Percentiles rank a stretch among this genome's conserved stretches.
Evolutionary conservation across 1,140 invertebrate species (phyloP).

Genomic region (Euura lappo): DNA sequence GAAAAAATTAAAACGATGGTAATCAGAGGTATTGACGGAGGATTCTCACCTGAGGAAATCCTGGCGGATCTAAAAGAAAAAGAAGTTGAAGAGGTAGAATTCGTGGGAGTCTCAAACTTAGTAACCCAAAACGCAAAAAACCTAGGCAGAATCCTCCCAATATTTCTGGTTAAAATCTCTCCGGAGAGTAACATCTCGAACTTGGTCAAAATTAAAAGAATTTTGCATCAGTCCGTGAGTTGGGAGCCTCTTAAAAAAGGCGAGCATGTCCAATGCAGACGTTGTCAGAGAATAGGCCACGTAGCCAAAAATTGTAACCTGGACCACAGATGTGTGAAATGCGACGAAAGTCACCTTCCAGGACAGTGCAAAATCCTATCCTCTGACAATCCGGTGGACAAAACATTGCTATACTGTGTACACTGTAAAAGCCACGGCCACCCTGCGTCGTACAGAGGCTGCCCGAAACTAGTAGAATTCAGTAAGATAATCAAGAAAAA

Average conservation of each 20-base stretch:
- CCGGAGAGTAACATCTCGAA: constrained; percentile 12
- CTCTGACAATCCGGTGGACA: too few species aligned
- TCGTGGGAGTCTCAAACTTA: constrained; percentile 9
- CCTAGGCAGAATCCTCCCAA: background rate
- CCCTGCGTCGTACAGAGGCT: too few species aligned
- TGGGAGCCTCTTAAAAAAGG: constrained; percentile 23
- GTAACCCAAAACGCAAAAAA: constrained; percentile 1
- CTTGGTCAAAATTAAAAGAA: constrained; percentile 18
- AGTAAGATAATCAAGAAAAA: too few species aligned
- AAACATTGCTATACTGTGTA: too few species aligned
- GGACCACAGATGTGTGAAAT: constrained; percentile 25
- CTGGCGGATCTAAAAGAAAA: constrained; percentile 5
- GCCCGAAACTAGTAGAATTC: too few species aligned
- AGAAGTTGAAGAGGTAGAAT: constrained; percentile 5
- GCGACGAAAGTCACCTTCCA: too few species aligned
- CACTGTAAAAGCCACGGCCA: too few species aligned
- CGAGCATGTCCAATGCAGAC: constrained; percentile 22
- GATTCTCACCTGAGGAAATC: constrained; percentile 10
- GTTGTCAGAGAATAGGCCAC: constrained; percentile 27
- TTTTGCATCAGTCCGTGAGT: constrained; percentile 13
- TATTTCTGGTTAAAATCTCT: constrained; percentile 20
- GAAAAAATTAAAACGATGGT: constrained; percentile 11
- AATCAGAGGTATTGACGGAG: constrained; percentile 12
- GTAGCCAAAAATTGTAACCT: constrained; percentile 23
- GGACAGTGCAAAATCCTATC: too few species aligned